Percentiles rank a stretch among this genome's conserved stretches.
phyloP scores from a whole-genome alignment of 1,140 invertebrate genomes.

The Heliconius hermathena region DNA sequence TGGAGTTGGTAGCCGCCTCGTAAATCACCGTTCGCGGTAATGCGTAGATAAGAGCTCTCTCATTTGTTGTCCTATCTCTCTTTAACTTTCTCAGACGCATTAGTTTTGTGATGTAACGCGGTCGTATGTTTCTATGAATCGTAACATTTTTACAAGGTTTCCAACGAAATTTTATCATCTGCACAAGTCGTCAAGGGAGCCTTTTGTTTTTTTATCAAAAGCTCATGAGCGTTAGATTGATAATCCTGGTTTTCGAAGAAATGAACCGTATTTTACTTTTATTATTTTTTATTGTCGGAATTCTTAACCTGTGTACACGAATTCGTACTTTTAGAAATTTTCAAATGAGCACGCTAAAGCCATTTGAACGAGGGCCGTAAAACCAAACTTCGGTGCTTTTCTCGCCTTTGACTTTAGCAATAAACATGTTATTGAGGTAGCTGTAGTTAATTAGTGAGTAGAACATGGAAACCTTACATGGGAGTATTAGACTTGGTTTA shows the following conservation, averaged over 20 bases:
- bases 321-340: not conserved
- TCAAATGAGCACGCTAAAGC: constrained; percentile 2
- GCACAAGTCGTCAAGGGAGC: constrained; percentile 8
- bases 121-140: constrained; percentile 12
- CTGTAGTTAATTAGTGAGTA: constrained; percentile 14
- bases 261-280: not conserved
- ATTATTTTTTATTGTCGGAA: not conserved
- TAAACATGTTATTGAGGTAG: constrained; percentile 11
- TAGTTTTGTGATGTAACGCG: constrained; percentile 32
- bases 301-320: not conserved
- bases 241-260: not conserved
- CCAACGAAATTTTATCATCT: not conserved
- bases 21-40: constrained; percentile 73
- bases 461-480: constrained; percentile 16
- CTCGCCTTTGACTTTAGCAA: constrained; percentile 14
- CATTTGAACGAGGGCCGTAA: constrained; percentile 6
- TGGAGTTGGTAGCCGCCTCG: constrained; percentile 56
- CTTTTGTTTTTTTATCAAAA: not conserved
- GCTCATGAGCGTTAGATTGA: not conserved
- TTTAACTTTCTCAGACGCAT: constrained; percentile 39
- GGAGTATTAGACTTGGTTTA: not conserved
- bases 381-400: not conserved
- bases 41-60: constrained; percentile 75
- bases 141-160: constrained; percentile 17
- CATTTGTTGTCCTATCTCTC: constrained; percentile 63